Conservation (phyloP, 2,888 invertebrate species). For the Microplitis manilae region DNA sequence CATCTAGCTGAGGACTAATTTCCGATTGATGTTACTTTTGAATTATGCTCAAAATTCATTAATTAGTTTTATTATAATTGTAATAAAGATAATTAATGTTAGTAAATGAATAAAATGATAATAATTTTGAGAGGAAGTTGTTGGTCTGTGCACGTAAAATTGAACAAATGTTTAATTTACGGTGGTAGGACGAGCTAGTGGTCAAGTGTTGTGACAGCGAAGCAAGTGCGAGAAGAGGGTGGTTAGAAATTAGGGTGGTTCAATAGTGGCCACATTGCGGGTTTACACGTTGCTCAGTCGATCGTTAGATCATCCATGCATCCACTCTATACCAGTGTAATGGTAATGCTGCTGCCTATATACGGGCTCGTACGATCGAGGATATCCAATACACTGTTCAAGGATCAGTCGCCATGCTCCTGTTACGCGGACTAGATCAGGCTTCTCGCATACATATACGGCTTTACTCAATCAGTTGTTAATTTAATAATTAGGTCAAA, state of each 20-base stretch:
- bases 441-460: not conserved
- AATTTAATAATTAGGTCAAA: not conserved
- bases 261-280: conserved; percentile 64
- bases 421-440: not conserved
- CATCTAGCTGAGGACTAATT: not conserved
- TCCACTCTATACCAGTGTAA: not conserved
- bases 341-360: not conserved
- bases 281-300: conserved; percentile 14
- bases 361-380: not conserved
- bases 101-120: no score
- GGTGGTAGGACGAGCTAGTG: not conserved
- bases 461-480: not conserved
- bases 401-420: not conserved
- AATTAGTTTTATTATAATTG: no score
- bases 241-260: conserved; percentile 59
- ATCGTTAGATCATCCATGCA: conserved; percentile 30
- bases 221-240: conserved; percentile 10
- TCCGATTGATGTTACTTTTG: no score
- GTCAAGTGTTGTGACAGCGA: not conserved
- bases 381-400: not conserved
- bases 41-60: no score
- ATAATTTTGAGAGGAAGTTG: no score
- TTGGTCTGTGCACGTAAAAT: no score
- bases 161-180: no score
- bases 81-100: no score